These are phyloP conservation scores for Melinopterus prodromus DNA, from an alignment of 2,888 invertebrate species.

Conservation along the genomic window DNA sequence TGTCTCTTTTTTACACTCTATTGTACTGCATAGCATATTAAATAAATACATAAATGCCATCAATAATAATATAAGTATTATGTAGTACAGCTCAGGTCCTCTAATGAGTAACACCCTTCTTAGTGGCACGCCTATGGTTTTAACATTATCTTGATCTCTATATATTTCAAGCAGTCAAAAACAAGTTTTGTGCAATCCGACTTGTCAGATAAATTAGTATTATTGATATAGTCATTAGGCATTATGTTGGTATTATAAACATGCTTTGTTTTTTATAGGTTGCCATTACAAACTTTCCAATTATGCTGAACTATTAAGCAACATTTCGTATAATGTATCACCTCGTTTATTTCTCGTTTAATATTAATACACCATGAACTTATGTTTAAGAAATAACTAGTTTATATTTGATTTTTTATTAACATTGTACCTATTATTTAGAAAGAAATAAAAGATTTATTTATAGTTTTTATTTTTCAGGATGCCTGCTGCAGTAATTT, in stretches of 20 bases:
- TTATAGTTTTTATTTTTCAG: not conserved
- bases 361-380: not conserved
- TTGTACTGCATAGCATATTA: too few species aligned
- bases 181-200: not conserved
- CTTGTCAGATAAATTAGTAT: constrained; percentile 4
- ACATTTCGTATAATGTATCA: not conserved
- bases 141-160: not conserved
- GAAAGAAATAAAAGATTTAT: not conserved
- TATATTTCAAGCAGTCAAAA: not conserved
- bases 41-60: too few species aligned
- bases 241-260: not conserved
- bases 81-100: too few species aligned
- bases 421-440: not conserved
- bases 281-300: not conserved
- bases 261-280: not conserved
- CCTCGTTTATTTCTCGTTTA: not conserved
- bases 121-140: not conserved
- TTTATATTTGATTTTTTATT: too few species aligned
- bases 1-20: too few species aligned
- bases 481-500: not conserved
- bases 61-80: too few species aligned
- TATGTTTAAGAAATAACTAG: too few species aligned
- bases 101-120: too few species aligned
- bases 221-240: not conserved
- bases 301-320: not conserved